Evolutionary conservation across 2,113 vertebrate genomes (phyloP), one percentile per base, ranked within the genome.

Genomic region (Eudyptes chrysolophus): DNA sequence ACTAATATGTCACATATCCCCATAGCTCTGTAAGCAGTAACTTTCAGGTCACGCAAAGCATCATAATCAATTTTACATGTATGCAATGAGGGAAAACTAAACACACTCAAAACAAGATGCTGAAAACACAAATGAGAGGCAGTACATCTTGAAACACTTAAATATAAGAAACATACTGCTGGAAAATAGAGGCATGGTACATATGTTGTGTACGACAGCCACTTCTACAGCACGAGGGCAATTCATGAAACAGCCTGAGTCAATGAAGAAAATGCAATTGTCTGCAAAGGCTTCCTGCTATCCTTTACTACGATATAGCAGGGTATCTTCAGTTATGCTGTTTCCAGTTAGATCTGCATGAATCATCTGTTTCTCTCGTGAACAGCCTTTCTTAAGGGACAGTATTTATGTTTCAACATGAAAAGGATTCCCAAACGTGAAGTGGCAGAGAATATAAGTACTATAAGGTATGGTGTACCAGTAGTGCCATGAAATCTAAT

Each of bases 1-100:
- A 32, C 26, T 69, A 90, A 72, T 5, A 36, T 4, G 11, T 60
- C 49, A 36, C 16, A n/a, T 29, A 46, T 16, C 25, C 48, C 86
- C 2, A 4, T 0, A 38, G 49, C 42, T 88, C 58, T 57, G 21
- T 38, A 36, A 74, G 25, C 21, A 70, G 2, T 49, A 77, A 49
- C 24, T 38, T 86, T 16, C 2, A 71, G 13, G 32, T 62, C n/a
- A 69, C 16, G 16, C 7, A 38, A 49, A 24, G 9, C 16, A 71
- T 17, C n/a, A 21, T 5, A 54, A 54, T 29, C 3, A 10, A 42
- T 74, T 91, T 81, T 26, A 66, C 0, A 0, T 2, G 3, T 24
- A 44, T 13, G 25, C 22, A 92, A 27, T 26, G 20, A 87, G 44
- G 25, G 84, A 92, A 89, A 86, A 34, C 3, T 16, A 66, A 61